Conservation (phyloP, 2,113 vertebrate species). For the Heterochromis multidens region DNA sequence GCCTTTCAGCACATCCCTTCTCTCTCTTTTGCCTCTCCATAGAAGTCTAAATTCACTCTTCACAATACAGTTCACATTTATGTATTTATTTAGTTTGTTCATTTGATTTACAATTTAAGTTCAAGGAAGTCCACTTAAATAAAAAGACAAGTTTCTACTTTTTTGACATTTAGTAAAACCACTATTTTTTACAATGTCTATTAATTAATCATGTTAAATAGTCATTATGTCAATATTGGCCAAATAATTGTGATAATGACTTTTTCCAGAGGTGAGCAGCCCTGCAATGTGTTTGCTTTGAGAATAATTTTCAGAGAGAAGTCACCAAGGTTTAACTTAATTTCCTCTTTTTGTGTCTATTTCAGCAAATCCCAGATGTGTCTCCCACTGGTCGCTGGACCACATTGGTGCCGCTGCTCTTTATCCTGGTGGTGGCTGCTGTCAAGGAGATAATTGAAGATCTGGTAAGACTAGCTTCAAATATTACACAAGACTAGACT, state of each 20-base stretch:
- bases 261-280: background rate
- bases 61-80: too few relatives aligned
- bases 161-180: background rate
- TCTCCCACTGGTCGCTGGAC: conserved; percentile 98
- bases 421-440: conserved; percentile 96
- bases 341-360: background rate
- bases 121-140: background rate
- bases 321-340: background rate
- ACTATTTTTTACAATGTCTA: background rate
- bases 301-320: background rate
- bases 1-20: background rate
- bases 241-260: background rate
- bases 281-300: too few relatives aligned
- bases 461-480: conserved; percentile 78
- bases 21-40: too few relatives aligned
- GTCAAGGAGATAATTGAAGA: conserved; percentile 98
- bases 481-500: background rate
- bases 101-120: too few relatives aligned
- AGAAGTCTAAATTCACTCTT: too few relatives aligned
- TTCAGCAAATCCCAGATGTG: conserved; percentile 98
- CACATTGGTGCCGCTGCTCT: conserved; percentile 94
- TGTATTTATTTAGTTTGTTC: too few relatives aligned
- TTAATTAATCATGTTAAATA: fast-evolving
- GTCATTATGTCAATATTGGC: background rate
- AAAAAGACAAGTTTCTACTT: background rate